A percentile compares a stretch with the other conserved stretches of the same genome.
These are phyloP conservation scores for Cacoxenus indagator DNA, from an alignment of 2,888 invertebrate genomes.

Conservation along the genomic window DNA sequence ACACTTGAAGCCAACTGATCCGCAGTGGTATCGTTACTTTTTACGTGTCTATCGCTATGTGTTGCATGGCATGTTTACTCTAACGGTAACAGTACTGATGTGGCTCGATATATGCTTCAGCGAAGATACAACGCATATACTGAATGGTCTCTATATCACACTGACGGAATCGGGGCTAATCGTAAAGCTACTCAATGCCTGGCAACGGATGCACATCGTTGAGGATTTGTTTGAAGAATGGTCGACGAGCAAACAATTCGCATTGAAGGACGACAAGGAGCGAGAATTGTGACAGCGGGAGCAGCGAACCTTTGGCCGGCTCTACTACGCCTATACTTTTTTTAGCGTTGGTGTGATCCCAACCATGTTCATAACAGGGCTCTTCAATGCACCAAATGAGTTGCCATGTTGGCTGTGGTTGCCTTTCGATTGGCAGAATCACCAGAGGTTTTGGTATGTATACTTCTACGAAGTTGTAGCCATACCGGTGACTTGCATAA, in stretches of 20 bases:
- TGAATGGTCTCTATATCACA: conserved; percentile 37
- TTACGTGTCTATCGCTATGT: conserved; percentile 20
- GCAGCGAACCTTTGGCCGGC: conserved; percentile 32
- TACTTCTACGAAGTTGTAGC: conserved; percentile 32
- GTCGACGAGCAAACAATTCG: conserved; percentile 29
- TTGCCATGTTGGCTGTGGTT: conserved; percentile 43
- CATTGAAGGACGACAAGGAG: conserved; percentile 23
- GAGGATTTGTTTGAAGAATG: conserved; percentile 38
- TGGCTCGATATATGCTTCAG: conserved; percentile 42
- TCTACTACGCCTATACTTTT: conserved; percentile 21
- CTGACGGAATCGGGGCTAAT: conserved; percentile 36
- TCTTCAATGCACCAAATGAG: conserved; percentile 37
- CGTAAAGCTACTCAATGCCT: conserved; percentile 38
- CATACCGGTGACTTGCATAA: conserved; percentile 27
- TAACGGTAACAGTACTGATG: conserved; percentile 26
- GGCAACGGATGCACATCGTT: conserved; percentile 34
- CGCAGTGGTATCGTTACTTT: conserved; percentile 9
- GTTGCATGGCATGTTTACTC: conserved; percentile 26
- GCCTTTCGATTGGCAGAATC: conserved; percentile 40
- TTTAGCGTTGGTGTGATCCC: conserved; percentile 37
- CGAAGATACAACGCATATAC: conserved; percentile 36
- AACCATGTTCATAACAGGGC: conserved; percentile 23
- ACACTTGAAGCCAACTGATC: not conserved
- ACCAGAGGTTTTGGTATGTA: conserved; percentile 33
- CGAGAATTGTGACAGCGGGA: conserved; percentile 31